Evolutionary conservation across 2,888 invertebrate genomes (phyloP).

Genomic region (Chalcis sispes): DNA sequence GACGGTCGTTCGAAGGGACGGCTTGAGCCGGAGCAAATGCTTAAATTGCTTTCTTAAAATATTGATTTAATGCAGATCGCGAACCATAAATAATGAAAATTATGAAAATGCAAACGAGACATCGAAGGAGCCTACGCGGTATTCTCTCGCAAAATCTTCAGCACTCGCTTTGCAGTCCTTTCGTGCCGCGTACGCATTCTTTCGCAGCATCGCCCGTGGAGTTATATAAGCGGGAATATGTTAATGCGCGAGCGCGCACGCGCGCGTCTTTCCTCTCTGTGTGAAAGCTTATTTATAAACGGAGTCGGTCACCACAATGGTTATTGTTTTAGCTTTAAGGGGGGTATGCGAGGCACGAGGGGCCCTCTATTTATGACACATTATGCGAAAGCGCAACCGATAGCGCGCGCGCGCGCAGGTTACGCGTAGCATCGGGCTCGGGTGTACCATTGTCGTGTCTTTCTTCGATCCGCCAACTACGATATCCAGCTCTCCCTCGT

Average conservation of each 20-base stretch:
- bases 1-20: too few species aligned
- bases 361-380: constrained; percentile 75
- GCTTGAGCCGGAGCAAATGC: too few species aligned
- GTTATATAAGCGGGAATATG: constrained; percentile 32
- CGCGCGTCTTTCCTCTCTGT: constrained; percentile 44
- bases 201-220: too few species aligned
- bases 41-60: too few species aligned
- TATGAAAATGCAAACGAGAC: too few species aligned
- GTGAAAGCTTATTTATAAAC: constrained; percentile 72
- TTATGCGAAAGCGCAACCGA: constrained; percentile 74
- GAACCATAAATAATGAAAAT: too few species aligned
- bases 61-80: too few species aligned
- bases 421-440: neutral
- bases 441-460: constrained; percentile 5
- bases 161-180: too few species aligned
- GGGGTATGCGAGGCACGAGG: neutral
- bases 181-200: too few species aligned
- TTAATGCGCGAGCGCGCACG: constrained; percentile 13
- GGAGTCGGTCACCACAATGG: constrained; percentile 73
- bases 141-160: too few species aligned
- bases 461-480: neutral
- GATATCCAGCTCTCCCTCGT: constrained; percentile 6
- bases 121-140: too few species aligned
- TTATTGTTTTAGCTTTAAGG: constrained; percentile 73
- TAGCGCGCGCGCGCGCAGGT: constrained; percentile 62